Conservation (phyloP, 2,888 invertebrate species). For the Coecobrya sp. region DNA sequence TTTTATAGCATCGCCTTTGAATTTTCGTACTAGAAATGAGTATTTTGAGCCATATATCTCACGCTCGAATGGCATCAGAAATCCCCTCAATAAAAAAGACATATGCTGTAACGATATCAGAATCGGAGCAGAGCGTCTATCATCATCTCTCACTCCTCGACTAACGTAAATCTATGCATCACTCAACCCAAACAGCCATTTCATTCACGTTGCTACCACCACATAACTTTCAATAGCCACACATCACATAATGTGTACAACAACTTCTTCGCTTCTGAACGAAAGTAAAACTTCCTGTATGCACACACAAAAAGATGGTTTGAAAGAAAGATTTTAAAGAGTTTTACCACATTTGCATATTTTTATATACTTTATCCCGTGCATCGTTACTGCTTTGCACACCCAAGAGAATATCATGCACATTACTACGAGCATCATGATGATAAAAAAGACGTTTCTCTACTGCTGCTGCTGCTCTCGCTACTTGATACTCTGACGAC, state of each 20-base stretch:
- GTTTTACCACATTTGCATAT: constrained; percentile 48
- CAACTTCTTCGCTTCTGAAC: not conserved
- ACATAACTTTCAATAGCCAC: constrained; percentile 1
- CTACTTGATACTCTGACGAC: no score
- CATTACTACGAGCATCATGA: not conserved
- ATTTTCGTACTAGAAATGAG: no score
- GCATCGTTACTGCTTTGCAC: not conserved
- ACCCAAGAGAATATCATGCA: constrained; percentile 27
- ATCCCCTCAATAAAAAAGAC: no score
- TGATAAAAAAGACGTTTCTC: constrained; percentile 4
- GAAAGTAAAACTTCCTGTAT: not conserved
- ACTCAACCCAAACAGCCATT: constrained; percentile 21
- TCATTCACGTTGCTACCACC: not conserved
- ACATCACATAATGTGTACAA: not conserved
- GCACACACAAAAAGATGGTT: constrained; percentile 5
- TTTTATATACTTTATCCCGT: not conserved
- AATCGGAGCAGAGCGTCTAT: no score
- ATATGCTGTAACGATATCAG: no score
- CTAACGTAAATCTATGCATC: not conserved
- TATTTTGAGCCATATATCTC: no score
- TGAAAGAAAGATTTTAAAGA: constrained; percentile 20
- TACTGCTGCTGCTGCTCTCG: not conserved
- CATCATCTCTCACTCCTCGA: no score
- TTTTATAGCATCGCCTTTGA: no score
- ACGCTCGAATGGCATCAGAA: no score